Evolutionary conservation across 2,888 invertebrate species (phyloP), one percentile per base, ranked within the genome.

Genomic region (Gastracanthus pulcherrimus): DNA sequence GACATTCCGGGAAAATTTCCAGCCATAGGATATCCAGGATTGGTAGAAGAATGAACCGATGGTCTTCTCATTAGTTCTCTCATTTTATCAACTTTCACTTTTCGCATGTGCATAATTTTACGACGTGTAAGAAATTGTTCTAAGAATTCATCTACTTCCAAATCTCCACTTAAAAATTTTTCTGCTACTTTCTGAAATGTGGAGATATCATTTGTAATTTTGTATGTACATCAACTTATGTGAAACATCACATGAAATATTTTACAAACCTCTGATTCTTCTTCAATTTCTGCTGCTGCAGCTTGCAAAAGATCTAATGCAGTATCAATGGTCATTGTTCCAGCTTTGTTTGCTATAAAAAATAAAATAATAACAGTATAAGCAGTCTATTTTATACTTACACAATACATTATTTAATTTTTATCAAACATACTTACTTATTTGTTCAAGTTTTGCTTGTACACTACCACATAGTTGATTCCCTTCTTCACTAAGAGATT

Each of bases 81-180:
- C 95, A 99, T 95, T 93, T 99, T 98, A 84, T 99, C 99, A 0
- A 97, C 95, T 92, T 99, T 99, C 13, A 98, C 95, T 89, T 97
- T 95, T 70, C 98, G 94, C 83, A 95, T 89, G 90, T 98, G 97
- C 93, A 97, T 96, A 48, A 94, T 89, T 87, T 95, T 95, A 64
- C 99, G 94, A 82, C 94, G 94, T 0, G 94, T 93, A 79, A 96
- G 93, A 91, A 98, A 99, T 80, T 96, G 94, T 82, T 97, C 96
- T 4, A 98, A 92, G 90, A 98, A 99, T 82, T 95, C 94, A 26
- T 98, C 99, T 0, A 94, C 92, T 70, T 93, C 93, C 7, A 96
- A 93, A 75, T 95, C 94, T 9, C 95, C 95, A 16, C 95, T 94
- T 48, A 97, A 93, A 88, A 98, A 98, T 84, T 95, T 94, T 87